Base-by-base conservation (phyloP, 2,888 invertebrate species). In the Altica lythri region DNA sequence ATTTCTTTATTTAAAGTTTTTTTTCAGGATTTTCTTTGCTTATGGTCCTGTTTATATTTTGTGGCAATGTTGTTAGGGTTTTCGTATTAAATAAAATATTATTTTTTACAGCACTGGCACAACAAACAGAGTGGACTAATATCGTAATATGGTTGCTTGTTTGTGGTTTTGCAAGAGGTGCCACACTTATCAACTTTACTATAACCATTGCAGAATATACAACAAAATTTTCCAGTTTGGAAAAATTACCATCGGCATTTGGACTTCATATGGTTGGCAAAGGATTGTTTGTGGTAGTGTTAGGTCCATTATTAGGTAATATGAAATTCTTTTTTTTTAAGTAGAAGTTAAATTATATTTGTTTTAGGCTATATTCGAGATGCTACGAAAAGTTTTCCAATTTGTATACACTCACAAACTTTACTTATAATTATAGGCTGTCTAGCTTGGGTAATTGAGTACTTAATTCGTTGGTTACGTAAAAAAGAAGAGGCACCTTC, bases 201-300 rank as follows among this genome's bases (percentile, higher is more conserved):
- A 81, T 89, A 4, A 87, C 87, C n/a, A 86, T 89, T 63, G 88
- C 89, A 0, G 89, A 89, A 74, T 86, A 86, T 62, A 27, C 55
- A 4, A 46, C 55, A 1, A 19, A 27, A 14, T 55, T 40, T 42
- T 85, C 78, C n/a, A 75, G 87, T 0, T 71, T 80, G 61, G 87
- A 89, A 69, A 87, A 87, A 68, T 72, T 89, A 57, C 89, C 89
- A 0, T 87, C 87, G 4, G 89, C 89, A 8, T 88, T 88, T 69
- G 89, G 89, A 10, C 78, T 89, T 68, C 89, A 88, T 67, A 85
- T 89, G 83, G 88, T 89, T 60, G 86, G 85, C 66, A 89, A 89
- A 70, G 89, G 88, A 5, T 72, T 86, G 2, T 83, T 88, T 62
- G 88, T 89, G 2, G 83, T 88, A 8, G 72, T 77, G 8, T 80